Conservation (phyloP, 2,113 vertebrate species). For the Mellivora capensis region DNA sequence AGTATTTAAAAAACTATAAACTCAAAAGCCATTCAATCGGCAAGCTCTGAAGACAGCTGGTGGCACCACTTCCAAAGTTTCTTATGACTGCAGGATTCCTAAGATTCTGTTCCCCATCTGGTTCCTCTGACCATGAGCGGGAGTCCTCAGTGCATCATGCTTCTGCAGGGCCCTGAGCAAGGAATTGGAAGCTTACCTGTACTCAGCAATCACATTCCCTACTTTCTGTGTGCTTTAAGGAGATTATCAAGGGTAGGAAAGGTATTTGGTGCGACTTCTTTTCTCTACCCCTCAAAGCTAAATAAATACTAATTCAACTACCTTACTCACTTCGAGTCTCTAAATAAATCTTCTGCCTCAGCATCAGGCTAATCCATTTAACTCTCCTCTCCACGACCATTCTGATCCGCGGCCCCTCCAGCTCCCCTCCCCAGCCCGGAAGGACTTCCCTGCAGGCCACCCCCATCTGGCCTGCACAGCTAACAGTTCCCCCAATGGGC, state of each 20-base stretch:
- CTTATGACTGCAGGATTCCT: background rate
- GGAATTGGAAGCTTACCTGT: no score
- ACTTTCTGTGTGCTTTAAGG: background rate
- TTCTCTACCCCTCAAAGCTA: background rate
- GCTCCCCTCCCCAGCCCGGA: accelerated
- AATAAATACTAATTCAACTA: background rate
- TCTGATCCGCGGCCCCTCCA: no score
- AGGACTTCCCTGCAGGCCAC: no score
- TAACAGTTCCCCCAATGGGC: background rate
- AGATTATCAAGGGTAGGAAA: background rate
- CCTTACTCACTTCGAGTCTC: background rate
- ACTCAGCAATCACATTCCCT: background rate
- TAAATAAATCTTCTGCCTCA: background rate
- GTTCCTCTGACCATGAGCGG: accelerated
- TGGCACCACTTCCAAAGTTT: background rate
- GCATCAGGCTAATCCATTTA: background rate
- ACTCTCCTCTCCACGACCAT: background rate
- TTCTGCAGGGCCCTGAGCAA: background rate
- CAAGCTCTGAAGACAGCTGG: background rate
- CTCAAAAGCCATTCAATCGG: background rate
- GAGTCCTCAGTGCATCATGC: accelerated
- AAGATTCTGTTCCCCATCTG: background rate
- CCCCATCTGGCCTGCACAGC: background rate
- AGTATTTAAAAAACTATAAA: background rate
- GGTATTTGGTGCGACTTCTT: background rate